Evolutionary conservation across 1,140 invertebrate species (phyloP).

Genomic region (Philopotamus ludificatus): DNA sequence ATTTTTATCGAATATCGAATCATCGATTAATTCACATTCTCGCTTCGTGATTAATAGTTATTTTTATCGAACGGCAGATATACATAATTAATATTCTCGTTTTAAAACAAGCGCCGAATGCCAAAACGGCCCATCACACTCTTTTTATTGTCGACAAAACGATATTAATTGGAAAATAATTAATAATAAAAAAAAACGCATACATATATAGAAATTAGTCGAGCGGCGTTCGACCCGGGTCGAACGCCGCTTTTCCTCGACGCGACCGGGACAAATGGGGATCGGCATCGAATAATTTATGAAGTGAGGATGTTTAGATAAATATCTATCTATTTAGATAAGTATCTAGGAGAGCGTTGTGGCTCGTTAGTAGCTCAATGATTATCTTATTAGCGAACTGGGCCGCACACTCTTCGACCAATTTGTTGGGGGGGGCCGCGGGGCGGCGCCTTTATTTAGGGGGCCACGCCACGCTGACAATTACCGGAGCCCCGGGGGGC

Average conservation of each 20-base stretch:
- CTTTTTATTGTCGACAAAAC: too few relatives aligned
- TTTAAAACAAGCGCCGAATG: conserved; percentile 7
- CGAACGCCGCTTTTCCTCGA: too few relatives aligned
- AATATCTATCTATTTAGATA: not conserved
- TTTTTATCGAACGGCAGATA: conserved; percentile 25
- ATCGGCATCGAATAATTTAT: not conserved
- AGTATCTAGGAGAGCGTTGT: not conserved
- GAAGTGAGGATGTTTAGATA: too few relatives aligned
- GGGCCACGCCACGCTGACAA: not conserved
- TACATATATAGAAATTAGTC: not conserved
- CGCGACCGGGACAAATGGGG: too few relatives aligned
- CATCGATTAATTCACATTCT: conserved; percentile 29
- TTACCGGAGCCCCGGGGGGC: not conserved
- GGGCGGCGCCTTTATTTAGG: not conserved
- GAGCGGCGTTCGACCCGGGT: too few relatives aligned
- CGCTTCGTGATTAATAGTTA: conserved; percentile 26
- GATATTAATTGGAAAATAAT: too few relatives aligned
- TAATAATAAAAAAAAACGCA: too few relatives aligned
- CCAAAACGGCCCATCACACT: not conserved
- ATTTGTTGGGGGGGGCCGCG: not conserved
- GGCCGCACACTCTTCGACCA: not conserved
- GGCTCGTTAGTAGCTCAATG: conserved; percentile 5
- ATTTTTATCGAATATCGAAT: conserved; percentile 32
- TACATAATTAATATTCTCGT: conserved; percentile 28
- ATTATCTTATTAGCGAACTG: conserved; percentile 9